phyloP scores from a whole-genome alignment of 2,888 invertebrate species.

The Leptarthrus brevirostris region DNA sequence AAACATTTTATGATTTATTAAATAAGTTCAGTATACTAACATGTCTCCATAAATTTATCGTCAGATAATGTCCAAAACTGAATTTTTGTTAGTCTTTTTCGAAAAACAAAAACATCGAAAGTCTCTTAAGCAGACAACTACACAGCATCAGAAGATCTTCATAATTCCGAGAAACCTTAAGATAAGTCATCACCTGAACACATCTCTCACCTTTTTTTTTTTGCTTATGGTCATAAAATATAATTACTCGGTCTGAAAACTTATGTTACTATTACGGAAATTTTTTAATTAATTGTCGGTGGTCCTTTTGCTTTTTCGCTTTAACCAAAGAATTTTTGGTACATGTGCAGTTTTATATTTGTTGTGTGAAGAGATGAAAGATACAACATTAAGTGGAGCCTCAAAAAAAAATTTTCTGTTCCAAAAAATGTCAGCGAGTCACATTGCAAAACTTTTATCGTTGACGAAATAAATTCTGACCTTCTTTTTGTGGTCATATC shows the following conservation, averaged over 20 bases:
- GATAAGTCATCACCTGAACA: conserved; percentile 8
- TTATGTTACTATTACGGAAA: conserved; percentile 1
- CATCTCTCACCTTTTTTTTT: conserved; percentile 25
- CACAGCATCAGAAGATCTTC: conserved; percentile 3
- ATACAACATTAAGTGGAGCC: no score
- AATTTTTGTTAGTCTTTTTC: neutral
- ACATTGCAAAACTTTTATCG: no score
- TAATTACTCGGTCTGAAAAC: conserved; percentile 3
- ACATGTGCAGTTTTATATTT: neutral
- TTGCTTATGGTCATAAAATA: conserved; percentile 13
- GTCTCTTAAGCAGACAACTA: neutral
- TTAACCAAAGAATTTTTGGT: no score
- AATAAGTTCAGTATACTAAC: neutral
- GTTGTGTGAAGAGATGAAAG: no score
- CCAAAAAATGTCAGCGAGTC: no score
- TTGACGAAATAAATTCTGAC: no score
- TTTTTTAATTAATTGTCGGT: neutral
- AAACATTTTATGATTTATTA: neutral
- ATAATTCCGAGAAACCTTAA: neutral
- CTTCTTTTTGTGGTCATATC: no score
- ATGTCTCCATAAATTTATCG: neutral
- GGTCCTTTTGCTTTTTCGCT: neutral
- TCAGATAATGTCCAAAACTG: neutral
- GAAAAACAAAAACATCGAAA: neutral
- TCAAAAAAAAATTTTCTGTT: no score